phyloP scores from a whole-genome alignment of 2,888 invertebrate genomes.

The Branchellion lobata region DNA sequence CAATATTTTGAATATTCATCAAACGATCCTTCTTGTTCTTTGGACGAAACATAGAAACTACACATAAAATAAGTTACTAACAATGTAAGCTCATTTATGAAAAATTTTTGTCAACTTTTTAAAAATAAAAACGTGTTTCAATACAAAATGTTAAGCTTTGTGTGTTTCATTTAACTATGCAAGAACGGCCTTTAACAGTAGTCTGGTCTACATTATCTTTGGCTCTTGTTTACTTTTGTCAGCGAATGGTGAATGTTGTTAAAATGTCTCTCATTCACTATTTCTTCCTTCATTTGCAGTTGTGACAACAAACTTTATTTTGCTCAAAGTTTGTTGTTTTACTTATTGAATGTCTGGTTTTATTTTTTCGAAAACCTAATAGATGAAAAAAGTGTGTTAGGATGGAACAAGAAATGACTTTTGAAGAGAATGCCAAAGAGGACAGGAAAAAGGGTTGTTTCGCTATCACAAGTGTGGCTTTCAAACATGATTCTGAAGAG shows the following conservation, averaged over 20 bases:
- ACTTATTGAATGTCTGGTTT: neutral
- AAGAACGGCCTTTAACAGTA: too few species aligned
- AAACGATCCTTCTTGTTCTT: too few species aligned
- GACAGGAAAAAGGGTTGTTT: conserved; percentile 2
- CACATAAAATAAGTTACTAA: too few species aligned
- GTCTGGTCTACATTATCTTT: neutral
- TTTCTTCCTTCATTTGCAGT: neutral
- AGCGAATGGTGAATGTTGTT: neutral
- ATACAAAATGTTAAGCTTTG: too few species aligned
- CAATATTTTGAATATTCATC: too few species aligned
- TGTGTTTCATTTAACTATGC: too few species aligned
- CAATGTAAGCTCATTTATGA: too few species aligned
- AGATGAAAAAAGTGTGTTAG: neutral
- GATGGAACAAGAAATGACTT: neutral
- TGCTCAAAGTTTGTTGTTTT: neutral
- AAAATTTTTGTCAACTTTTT: too few species aligned
- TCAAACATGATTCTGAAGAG: neutral
- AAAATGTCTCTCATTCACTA: neutral
- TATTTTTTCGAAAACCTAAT: neutral
- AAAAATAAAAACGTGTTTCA: too few species aligned
- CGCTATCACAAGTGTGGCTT: neutral
- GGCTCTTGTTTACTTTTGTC: conserved; percentile 8
- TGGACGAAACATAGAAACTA: too few species aligned
- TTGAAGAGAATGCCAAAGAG: neutral
- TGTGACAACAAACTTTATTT: too few species aligned